These are phyloP conservation scores for Drosophila miranda DNA, from an alignment of 1,140 invertebrate genomes.

Conservation along the genomic window DNA sequence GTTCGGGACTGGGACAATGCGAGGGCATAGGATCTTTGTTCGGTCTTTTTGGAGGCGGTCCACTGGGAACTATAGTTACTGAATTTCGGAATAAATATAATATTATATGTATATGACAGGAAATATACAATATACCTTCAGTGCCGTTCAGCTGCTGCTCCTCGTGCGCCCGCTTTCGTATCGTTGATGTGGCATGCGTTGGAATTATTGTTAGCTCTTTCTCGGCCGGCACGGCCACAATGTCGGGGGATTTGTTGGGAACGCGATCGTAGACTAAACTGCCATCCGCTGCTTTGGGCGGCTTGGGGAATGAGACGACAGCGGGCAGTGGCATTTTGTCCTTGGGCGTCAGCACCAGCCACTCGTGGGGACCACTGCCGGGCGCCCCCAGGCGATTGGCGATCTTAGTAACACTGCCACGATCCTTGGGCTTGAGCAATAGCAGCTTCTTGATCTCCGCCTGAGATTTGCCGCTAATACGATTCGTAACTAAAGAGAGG, in stretches of 20 bases:
- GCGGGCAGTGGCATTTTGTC: conserved; percentile 90
- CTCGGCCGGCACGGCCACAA: conserved; percentile 80
- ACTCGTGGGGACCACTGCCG: conserved; percentile 87
- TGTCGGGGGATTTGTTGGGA: conserved; percentile 89
- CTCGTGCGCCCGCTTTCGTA: conserved; percentile 89
- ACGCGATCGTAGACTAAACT: conserved; percentile 92
- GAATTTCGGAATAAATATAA: conserved; percentile 1
- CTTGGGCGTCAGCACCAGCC: conserved; percentile 91
- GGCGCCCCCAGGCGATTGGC: conserved; percentile 89
- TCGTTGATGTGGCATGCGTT: conserved; percentile 82
- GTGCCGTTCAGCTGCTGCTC: conserved; percentile 90
- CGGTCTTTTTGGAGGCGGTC: conserved; percentile 86
- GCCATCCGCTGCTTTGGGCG: conserved; percentile 93
- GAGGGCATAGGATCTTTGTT: conserved; percentile 88
- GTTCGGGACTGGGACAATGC: conserved; percentile 86
- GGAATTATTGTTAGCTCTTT: conserved; percentile 82
- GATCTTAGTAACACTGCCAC: conserved; percentile 90
- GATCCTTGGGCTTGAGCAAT: conserved; percentile 83
- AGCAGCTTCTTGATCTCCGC: conserved; percentile 85
- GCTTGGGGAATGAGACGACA: conserved; percentile 92
- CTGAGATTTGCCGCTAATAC: conserved; percentile 85
- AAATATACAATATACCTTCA: conserved; percentile 46
- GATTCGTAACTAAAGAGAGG: conserved; percentile 83
- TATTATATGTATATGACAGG: neutral
- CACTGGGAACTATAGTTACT: conserved; percentile 83